Evolutionary conservation across 2,888 invertebrate species (phyloP).

Genomic region (Pycnomerus fuliginosus): DNA sequence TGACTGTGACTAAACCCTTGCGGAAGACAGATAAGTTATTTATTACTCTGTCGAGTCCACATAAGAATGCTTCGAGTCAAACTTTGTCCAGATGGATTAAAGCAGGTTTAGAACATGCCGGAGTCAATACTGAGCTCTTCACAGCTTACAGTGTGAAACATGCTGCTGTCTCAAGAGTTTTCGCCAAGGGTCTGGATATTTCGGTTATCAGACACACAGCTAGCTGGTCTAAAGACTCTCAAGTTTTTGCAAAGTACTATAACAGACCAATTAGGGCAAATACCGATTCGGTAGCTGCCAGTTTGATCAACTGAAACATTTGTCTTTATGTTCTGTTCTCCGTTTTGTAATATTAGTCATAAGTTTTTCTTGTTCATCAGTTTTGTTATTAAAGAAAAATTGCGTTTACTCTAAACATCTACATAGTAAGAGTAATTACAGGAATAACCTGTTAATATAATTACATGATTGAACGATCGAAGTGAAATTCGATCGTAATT

Average conservation of each 20-base stretch:
- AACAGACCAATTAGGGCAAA: neutral
- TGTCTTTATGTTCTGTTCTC: too few relatives aligned
- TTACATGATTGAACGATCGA: too few relatives aligned
- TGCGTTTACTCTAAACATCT: too few relatives aligned
- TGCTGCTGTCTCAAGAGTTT: neutral
- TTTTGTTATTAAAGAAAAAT: too few relatives aligned
- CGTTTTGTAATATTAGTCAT: too few relatives aligned
- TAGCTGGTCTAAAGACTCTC: neutral
- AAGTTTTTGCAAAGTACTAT: neutral
- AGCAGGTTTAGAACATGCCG: neutral
- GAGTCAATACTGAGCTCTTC: neutral
- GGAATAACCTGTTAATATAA: too few relatives aligned
- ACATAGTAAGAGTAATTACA: too few relatives aligned
- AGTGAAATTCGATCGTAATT: too few relatives aligned
- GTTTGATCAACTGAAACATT: too few relatives aligned
- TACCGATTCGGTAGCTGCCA: too few relatives aligned
- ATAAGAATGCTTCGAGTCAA: neutral
- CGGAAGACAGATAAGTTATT: neutral
- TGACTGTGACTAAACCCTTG: too few relatives aligned
- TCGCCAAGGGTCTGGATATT: neutral
- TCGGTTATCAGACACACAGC: neutral
- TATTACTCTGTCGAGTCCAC: neutral
- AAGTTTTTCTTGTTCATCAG: too few relatives aligned
- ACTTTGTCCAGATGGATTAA: neutral
- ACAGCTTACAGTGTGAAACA: neutral